Percentiles rank a stretch among this genome's conserved stretches.
These are phyloP conservation scores for Brachynemurus nebulosus DNA, from an alignment of 2,888 invertebrate species.

Conservation along the genomic window DNA sequence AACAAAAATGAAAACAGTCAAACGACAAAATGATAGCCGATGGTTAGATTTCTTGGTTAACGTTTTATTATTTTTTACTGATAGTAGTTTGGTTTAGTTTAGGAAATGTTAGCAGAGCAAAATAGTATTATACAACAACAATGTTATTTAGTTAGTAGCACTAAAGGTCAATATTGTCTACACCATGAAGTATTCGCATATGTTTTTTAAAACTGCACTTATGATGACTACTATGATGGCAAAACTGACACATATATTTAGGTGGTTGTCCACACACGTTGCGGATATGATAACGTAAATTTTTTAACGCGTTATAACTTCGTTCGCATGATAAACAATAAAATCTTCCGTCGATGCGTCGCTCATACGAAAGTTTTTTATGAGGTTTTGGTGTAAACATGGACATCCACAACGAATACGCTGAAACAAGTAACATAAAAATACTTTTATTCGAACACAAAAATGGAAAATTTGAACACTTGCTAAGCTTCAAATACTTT, in stretches of 20 bases:
- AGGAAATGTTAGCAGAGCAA: too few species aligned
- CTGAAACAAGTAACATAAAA: neutral
- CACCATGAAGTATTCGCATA: conserved; percentile 12
- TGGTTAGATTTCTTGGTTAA: too few species aligned
- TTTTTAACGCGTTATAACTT: conserved; percentile 11
- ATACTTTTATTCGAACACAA: too few species aligned
- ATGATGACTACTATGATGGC: conserved; percentile 10
- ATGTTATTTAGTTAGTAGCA: neutral
- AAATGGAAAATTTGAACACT: too few species aligned
- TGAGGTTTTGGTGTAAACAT: neutral
- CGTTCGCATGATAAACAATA: conserved; percentile 19
- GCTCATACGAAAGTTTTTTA: neutral
- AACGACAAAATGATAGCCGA: too few species aligned
- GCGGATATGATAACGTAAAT: conserved; percentile 28
- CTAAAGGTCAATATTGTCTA: neutral
- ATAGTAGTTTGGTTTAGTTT: too few species aligned
- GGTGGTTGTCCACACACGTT: conserved; percentile 23
- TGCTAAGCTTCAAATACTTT: too few species aligned
- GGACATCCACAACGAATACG: neutral
- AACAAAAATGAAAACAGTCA: neutral
- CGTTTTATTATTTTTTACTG: too few species aligned
- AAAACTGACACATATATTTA: conserved; percentile 19
- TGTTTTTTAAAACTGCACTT: conserved; percentile 11
- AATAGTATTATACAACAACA: too few species aligned
- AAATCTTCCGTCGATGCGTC: conserved; percentile 11